These are phyloP conservation scores for Cephus runcator DNA, from an alignment of 2,888 invertebrate genomes.

Conservation along the genomic window DNA sequence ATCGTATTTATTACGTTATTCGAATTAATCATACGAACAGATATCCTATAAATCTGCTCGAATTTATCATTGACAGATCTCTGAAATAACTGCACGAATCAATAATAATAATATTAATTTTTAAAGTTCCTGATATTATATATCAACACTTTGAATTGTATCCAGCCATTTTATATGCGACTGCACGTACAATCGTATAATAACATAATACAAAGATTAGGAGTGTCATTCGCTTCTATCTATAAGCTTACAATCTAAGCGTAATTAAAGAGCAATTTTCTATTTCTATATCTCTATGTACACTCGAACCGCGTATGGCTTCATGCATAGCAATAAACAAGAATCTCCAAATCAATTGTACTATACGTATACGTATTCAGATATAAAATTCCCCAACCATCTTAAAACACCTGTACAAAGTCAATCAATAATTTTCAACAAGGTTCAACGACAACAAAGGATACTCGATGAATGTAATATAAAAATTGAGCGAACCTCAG, in stretches of 20 bases:
- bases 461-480: not conserved
- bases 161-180: not conserved
- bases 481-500: not conserved
- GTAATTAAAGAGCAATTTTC: not conserved
- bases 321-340: not conserved
- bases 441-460: not conserved
- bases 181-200: not conserved
- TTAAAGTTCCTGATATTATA: not conserved
- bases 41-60: not conserved
- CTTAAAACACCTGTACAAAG: not conserved
- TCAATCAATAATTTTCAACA: not conserved
- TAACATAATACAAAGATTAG: not conserved
- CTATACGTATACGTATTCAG: not conserved
- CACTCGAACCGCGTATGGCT: not conserved
- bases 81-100: not conserved
- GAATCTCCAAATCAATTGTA: not conserved
- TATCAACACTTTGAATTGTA: not conserved
- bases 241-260: not conserved
- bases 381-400: not conserved
- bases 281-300: not conserved
- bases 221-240: not conserved
- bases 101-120: slow-evolving; percentile 1
- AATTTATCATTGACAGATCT: not conserved
- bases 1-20: not conserved
- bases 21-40: not conserved